A percentile compares a stretch with the other conserved stretches of the same genome.
Conservation (phyloP, 2,113 vertebrate species). For the Scomber scombrus region DNA sequence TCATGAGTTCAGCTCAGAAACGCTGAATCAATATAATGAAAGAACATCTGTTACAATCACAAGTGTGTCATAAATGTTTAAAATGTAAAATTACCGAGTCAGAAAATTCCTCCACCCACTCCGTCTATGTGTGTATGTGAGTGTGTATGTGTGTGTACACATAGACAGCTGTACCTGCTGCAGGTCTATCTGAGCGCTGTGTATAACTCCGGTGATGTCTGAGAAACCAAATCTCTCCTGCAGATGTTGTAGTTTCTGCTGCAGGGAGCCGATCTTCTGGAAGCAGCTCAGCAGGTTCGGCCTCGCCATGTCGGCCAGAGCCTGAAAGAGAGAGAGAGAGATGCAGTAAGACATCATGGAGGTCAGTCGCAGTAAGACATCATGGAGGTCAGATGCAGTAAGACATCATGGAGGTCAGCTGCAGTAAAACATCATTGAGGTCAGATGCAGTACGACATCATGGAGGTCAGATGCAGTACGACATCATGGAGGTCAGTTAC, state of each 20-base stretch:
- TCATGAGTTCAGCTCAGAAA: not conserved
- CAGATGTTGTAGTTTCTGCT: conserved; percentile 87
- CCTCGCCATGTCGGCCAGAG: conserved; percentile 78
- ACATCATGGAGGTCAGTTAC: no score
- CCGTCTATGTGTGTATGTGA: not conserved
- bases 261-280: conserved; percentile 85
- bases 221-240: conserved; percentile 88
- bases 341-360: no score
- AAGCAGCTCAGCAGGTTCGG: conserved; percentile 90
- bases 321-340: conserved; percentile 70
- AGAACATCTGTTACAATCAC: not conserved
- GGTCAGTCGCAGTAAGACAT: no score
- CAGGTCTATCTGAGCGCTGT: conserved; percentile 92
- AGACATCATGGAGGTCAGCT: no score
- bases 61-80: not conserved
- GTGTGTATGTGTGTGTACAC: not conserved
- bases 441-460: no score
- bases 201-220: conserved; percentile 84
- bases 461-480: no score
- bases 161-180: conserved; percentile 95
- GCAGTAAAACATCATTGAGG: no score
- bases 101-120: not conserved
- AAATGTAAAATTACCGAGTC: not conserved
- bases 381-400: no score
- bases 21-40: not conserved